Evolutionary conservation across 2,888 invertebrate species (phyloP), one percentile per base, ranked within the genome.

Genomic region (Hetaerina titia): DNA sequence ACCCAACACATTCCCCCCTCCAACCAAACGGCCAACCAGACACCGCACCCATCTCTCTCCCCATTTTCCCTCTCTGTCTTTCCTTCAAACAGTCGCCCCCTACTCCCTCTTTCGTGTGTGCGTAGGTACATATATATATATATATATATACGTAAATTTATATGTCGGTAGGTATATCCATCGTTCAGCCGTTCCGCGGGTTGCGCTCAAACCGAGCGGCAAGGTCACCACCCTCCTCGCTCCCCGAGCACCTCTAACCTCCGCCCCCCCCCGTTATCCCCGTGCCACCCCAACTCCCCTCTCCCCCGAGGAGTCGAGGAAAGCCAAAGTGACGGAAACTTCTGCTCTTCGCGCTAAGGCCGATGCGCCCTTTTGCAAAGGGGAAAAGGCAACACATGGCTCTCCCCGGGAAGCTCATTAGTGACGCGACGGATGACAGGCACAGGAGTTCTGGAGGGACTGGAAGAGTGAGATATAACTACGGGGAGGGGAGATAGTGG

Each of bases 311-410:
- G n/a, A 9, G 25, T n/a, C n/a, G 81, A 31, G 81, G 81, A 81
- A 81, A 81, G 81, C 81, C 81, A 81, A 81, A 81, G 81, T 81
- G 74, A 81, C 81, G 81, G 81, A 81, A 81, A 81, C 81, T 81
- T 81, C 81, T 31, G 31, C 69, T 69, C n/a, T n/a, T 5, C 81
- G 74, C 31, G 25, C 60, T n/a, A n/a, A 69, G 69, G 69, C 69
- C 69, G 69, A 69, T 22, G 81, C 8, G 69, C 81, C 31, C n/a
- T 81, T 81, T 81, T 11, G 81, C 81, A 31, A 81, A 81, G 81
- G 31, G 45, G 31, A 31, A 81, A 81, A 81, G 81, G 81, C 81
- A 81, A 81, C 81, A 81, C 81, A 81, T 81, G 81, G 81, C 81
- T 19, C 13, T 1, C 81, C 81, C 25, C 13, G 22, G 81, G 31